phyloP scores from a whole-genome alignment of 2,113 vertebrate genomes.

The Onychorhynchus coronatus region DNA sequence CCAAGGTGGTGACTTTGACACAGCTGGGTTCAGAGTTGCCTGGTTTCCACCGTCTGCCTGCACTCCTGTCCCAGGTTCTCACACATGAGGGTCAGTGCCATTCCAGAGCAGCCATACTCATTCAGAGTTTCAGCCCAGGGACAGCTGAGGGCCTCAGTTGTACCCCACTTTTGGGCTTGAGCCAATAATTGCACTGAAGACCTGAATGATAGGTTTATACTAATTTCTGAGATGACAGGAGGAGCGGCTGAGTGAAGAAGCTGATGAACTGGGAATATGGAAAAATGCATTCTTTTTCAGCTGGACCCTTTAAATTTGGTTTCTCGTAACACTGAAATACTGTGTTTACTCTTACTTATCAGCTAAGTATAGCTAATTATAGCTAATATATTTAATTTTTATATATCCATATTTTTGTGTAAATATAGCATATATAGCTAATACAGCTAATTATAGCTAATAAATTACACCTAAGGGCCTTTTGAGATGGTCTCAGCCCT shows the following conservation, averaged over 20 bases:
- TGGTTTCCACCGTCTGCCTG: accelerated
- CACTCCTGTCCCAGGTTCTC: neutral
- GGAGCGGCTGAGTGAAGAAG: neutral
- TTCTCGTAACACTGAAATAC: neutral
- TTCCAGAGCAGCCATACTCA: neutral
- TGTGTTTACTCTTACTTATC: neutral
- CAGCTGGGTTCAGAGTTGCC: neutral
- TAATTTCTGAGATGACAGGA: neutral
- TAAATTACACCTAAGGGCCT: neutral
- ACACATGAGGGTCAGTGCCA: accelerated
- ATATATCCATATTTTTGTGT: neutral
- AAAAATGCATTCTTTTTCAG: neutral
- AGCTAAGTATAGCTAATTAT: neutral
- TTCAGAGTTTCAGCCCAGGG: neutral
- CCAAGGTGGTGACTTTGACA: neutral
- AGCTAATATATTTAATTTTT: neutral
- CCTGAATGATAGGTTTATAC: neutral
- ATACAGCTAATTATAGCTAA: neutral
- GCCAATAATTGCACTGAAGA: neutral
- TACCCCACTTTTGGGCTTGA: neutral
- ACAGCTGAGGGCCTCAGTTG: neutral
- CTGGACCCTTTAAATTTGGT: neutral
- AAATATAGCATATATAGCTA: neutral
- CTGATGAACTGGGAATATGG: neutral
- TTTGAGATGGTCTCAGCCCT: neutral